Evolutionary conservation across 2,888 invertebrate species (phyloP).

Genomic region (Agrotis segetum): DNA sequence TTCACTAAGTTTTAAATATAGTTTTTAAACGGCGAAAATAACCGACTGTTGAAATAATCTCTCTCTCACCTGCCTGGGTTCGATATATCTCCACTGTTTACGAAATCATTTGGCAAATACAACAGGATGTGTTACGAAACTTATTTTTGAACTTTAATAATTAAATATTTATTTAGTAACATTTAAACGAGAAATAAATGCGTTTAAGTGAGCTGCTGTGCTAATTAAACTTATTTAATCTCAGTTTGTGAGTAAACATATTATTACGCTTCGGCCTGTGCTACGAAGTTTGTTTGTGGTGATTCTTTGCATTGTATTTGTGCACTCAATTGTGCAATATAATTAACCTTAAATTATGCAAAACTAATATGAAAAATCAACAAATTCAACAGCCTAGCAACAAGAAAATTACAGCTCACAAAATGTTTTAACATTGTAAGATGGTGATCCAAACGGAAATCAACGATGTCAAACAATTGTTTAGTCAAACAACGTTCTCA

Average conservation of each 20-base stretch:
- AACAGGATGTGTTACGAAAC: conserved; percentile 59
- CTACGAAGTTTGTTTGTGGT: not conserved
- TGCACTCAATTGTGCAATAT: not conserved
- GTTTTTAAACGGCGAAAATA: conserved; percentile 80
- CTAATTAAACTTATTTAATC: conserved; percentile 35
- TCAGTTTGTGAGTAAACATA: conserved; percentile 1
- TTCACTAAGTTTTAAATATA: conserved; percentile 81
- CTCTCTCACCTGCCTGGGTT: conserved; percentile 81
- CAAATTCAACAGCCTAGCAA: conserved; percentile 18
- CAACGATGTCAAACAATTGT: conserved; percentile 51
- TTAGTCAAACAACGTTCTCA: conserved; percentile 43
- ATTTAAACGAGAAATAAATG: conserved; percentile 27
- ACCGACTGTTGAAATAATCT: conserved; percentile 79
- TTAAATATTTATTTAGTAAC: conserved; percentile 48
- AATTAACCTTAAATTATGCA: not conserved
- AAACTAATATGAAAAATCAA: not conserved
- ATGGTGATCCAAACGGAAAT: conserved; percentile 48
- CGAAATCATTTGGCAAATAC: conserved; percentile 66
- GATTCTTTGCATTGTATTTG: not conserved
- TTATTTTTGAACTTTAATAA: conserved; percentile 50
- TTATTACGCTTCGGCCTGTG: not conserved
- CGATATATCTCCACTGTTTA: conserved; percentile 71
- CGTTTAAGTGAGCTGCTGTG: conserved; percentile 31
- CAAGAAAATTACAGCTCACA: conserved; percentile 28
- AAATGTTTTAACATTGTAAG: conserved; percentile 43